Base-by-base conservation (phyloP, 2,888 invertebrate genomes). In the Toxonevra muliebris region DNA sequence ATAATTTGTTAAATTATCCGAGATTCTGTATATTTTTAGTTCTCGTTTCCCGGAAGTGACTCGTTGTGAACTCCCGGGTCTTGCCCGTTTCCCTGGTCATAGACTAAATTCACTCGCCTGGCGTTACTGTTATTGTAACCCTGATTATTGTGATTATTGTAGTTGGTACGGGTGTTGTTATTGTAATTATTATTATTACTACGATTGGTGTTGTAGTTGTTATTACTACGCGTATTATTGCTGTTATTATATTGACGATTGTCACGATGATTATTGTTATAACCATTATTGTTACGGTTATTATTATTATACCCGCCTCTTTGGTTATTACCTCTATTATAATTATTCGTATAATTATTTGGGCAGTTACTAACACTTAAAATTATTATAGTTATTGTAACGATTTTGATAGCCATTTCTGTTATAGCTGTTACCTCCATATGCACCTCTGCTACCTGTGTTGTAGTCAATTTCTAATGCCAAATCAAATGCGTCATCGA, bases 1-100 rank as follows among this genome's bases (percentile, higher is more conserved):
- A 15, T 43, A 61, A n/a, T 61, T 61, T 30, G 61, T 54, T 43
- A 60, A 30, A 54, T 66, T 60, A 20, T 66, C 12, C 12, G 53
- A 48, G 19, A 40, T 60, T n/a, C 48, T 15, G 54, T 19, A 54
- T 19, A 41, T 50, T 58, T 48, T 57, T 30, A 41, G 10, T 42
- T 20, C 17, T 15, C 42, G 10, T 3, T 54, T 54, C 15, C 54
- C 54, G 20, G 45, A 12, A 12, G 12, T 45, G 11, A 11, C 1
- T 45, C 45, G 12, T 13, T 13, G 1, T 40, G 41, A 58, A 17
- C n/a, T n/a, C n/a, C n/a, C n/a, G n/a, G n/a, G n/a, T n/a, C n/a
- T n/a, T n/a, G n/a, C n/a, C n/a, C 3, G 40, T 58, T 42, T 42
- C n/a, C 58, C 41, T 40, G 58, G 58, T 40, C n/a, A 42, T 42